Conservation (phyloP, 2,888 invertebrate genomes). For the Lithophane socia region DNA sequence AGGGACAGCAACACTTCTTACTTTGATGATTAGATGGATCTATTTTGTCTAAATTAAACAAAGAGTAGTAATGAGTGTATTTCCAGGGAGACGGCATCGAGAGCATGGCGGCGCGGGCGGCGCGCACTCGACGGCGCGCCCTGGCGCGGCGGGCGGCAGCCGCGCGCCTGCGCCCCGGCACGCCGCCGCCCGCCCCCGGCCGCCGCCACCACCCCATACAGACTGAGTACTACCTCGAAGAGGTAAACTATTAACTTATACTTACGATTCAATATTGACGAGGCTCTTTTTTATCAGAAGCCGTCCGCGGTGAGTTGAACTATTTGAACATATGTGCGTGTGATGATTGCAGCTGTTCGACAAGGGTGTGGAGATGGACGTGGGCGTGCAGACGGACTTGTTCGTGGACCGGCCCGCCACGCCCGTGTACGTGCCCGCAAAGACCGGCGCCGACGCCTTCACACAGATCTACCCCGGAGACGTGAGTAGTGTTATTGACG, state of each 20-base stretch:
- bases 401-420: conserved; percentile 95
- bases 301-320: conserved; percentile 1
- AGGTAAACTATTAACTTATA: conserved; percentile 85
- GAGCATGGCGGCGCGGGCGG: conserved; percentile 79
- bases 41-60: not conserved
- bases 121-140: conserved; percentile 91
- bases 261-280: not conserved
- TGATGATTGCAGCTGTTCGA: conserved; percentile 90
- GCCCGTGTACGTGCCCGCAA: conserved; percentile 94
- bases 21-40: too few relatives aligned
- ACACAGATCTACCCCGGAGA: conserved; percentile 98
- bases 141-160: conserved; percentile 94
- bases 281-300: not conserved
- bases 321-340: not conserved
- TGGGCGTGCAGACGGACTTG: conserved; percentile 96
- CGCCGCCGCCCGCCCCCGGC: conserved; percentile 95
- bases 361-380: conserved; percentile 94
- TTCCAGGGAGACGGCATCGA: conserved; percentile 86
- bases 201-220: conserved; percentile 96
- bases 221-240: conserved; percentile 97
- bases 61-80: not conserved
- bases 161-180: conserved; percentile 92
- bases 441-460: conserved; percentile 94
- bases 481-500: conserved; percentile 82
- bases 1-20: too few relatives aligned